Evolutionary conservation across 35 echinoderm and acorn worm species (phyloP).

Genomic region (Diadema setosum): DNA sequence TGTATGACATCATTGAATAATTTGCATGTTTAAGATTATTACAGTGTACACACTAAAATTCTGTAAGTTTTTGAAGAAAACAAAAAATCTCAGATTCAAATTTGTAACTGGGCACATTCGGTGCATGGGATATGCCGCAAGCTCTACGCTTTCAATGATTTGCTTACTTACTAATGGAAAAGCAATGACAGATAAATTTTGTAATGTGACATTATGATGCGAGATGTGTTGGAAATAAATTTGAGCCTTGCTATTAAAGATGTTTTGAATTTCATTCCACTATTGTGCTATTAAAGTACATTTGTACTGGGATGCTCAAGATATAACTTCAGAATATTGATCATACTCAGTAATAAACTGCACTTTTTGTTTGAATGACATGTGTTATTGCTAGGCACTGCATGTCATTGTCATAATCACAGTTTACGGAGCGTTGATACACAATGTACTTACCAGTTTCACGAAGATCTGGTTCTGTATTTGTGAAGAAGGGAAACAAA

Average conservation of each 20-base stretch:
- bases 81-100: neutral
- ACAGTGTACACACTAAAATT: neutral
- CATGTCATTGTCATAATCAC: neutral
- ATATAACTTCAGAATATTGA: too few relatives aligned
- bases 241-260: too few relatives aligned
- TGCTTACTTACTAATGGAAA: neutral
- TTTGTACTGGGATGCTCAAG: too few relatives aligned
- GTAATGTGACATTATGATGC: too few relatives aligned
- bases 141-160: neutral
- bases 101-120: neutral
- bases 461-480: neutral
- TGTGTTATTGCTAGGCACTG: neutral
- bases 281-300: too few relatives aligned
- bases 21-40: neutral
- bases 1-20: neutral
- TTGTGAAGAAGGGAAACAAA: neutral
- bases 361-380: too few relatives aligned
- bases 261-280: too few relatives aligned
- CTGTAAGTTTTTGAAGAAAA: neutral
- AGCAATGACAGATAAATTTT: too few relatives aligned
- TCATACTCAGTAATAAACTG: too few relatives aligned
- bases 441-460: neutral
- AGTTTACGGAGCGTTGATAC: neutral
- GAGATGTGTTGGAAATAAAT: too few relatives aligned
- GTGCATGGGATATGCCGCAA: neutral